phyloP scores from a whole-genome alignment of 2,797 vertebrate genomes.

The Aulostomus chinensis region DNA sequence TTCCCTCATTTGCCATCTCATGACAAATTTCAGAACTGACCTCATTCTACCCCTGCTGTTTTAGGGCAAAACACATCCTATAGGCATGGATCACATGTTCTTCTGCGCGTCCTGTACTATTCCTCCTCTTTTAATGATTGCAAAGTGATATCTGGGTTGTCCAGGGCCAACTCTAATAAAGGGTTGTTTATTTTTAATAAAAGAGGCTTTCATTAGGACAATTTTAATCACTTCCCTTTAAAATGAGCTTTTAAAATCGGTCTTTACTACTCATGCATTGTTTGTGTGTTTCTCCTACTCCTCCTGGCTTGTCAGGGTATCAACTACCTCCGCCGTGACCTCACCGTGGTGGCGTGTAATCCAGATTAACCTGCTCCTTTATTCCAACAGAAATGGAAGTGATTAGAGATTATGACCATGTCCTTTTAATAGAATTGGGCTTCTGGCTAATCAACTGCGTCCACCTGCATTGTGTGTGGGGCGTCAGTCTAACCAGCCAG shows the following conservation, averaged over 20 bases:
- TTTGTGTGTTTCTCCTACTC: conserved; percentile 16
- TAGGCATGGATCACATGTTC: conserved; percentile 54
- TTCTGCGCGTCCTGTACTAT: conserved; percentile 18
- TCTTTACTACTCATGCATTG: conserved; percentile 3
- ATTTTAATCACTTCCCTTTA: neutral
- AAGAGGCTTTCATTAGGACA: conserved; percentile 6
- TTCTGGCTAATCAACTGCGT: conserved; percentile 59
- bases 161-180: conserved; percentile 7
- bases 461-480: conserved; percentile 44
- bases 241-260: neutral
- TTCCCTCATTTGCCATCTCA: too few relatives aligned
- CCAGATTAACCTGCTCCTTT: conserved; percentile 75
- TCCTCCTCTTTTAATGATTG: conserved; percentile 4
- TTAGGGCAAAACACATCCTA: conserved; percentile 29
- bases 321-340: conserved; percentile 58
- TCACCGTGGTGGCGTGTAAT: conserved; percentile 70
- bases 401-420: conserved; percentile 76
- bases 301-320: conserved; percentile 30
- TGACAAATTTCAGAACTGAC: neutral
- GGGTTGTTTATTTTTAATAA: conserved; percentile 9
- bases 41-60: neutral
- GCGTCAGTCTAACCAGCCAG: too few relatives aligned
- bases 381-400: conserved; percentile 70
- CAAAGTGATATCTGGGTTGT: conserved; percentile 13
- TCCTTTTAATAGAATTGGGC: conserved; percentile 71